These are phyloP conservation scores for Coranthus polyacanthus DNA, from an alignment of 2,797 vertebrate species.

Conservation along the genomic window DNA sequence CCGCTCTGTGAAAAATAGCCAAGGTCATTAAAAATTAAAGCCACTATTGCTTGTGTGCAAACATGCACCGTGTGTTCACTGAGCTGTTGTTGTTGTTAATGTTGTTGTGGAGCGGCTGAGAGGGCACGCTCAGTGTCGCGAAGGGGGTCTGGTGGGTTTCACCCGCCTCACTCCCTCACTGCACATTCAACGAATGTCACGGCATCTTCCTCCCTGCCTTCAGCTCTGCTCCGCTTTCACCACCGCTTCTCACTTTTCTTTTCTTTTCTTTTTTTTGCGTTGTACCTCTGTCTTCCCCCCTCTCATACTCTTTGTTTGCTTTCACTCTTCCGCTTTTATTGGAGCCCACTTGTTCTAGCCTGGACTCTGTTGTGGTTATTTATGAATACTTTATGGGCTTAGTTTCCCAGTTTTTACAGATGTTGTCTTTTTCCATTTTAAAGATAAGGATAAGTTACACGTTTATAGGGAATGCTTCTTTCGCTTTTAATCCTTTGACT, in stretches of 20 bases:
- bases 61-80: constrained; percentile 36
- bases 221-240: constrained; percentile 3
- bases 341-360: constrained; percentile 45
- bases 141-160: constrained; percentile 56
- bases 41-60: constrained; percentile 66
- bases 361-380: constrained; percentile 60
- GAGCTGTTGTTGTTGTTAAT: constrained; percentile 53
- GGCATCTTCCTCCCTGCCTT: constrained; percentile 43
- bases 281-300: not conserved
- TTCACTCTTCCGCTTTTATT: constrained; percentile 55
- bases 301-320: constrained; percentile 42
- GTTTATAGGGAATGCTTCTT: constrained; percentile 45
- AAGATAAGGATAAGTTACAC: constrained; percentile 41
- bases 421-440: constrained; percentile 33
- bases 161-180: constrained; percentile 43
- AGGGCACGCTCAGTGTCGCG: constrained; percentile 50
- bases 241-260: constrained; percentile 22
- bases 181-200: constrained; percentile 62
- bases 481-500: constrained; percentile 29
- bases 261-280: not conserved
- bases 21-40: constrained; percentile 73
- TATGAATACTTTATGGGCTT: constrained; percentile 50
- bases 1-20: constrained; percentile 63
- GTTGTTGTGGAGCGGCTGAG: constrained; percentile 49
- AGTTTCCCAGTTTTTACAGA: constrained; percentile 34